phyloP scores from a whole-genome alignment of 2,888 invertebrate genomes.

The Esperia sulphurella region DNA sequence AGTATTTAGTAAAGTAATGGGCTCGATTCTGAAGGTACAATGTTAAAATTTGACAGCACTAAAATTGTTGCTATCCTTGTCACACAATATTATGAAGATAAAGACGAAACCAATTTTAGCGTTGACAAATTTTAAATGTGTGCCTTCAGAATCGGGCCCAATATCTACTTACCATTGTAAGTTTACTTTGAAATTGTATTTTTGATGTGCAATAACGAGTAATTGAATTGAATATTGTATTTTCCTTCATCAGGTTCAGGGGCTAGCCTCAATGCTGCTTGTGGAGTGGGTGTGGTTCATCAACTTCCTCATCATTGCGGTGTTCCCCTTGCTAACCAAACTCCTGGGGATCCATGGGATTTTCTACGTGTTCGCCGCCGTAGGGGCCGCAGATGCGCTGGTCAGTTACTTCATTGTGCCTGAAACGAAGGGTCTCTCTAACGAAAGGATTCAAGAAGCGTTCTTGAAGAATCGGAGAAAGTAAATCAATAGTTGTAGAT shows the following conservation, averaged over 20 bases:
- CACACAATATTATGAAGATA: no score
- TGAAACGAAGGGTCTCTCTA: conserved; percentile 70
- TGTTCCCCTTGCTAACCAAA: conserved; percentile 51
- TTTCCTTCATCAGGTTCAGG: conserved; percentile 44
- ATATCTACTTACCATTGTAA: no score
- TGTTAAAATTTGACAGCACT: no score
- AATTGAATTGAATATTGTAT: no score
- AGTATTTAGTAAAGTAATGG: no score
- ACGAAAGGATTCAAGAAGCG: conserved; percentile 51
- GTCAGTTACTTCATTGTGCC: conserved; percentile 53
- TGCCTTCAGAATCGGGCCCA: no score
- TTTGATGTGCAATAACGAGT: no score
- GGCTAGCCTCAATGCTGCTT: conserved; percentile 57
- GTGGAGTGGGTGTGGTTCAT: conserved; percentile 65
- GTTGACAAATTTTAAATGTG: no score
- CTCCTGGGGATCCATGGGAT: conserved; percentile 49
- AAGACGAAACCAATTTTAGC: no score
- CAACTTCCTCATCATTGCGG: conserved; percentile 58
- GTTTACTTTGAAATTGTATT: no score
- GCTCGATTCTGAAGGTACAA: no score
- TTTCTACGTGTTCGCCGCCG: conserved; percentile 56
- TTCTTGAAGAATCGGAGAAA: conserved; percentile 6
- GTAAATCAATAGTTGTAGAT: neutral
- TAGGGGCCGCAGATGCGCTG: conserved; percentile 37
- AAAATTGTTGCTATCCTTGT: no score